Evolutionary conservation across 2,888 invertebrate species (phyloP).

Genomic region (Orthosia gothica): DNA sequence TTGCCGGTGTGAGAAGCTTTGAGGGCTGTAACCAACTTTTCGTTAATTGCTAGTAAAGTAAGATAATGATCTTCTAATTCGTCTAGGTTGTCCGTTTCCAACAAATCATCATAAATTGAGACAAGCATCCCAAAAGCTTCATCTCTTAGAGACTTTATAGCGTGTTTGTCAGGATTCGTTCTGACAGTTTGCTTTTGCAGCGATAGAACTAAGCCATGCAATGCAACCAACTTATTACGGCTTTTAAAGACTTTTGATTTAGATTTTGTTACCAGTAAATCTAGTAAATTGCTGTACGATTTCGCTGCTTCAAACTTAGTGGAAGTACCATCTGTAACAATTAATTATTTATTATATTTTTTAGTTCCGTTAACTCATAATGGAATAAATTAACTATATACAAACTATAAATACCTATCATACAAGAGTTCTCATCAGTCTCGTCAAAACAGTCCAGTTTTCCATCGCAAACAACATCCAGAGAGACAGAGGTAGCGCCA

Average conservation of each 20-base stretch:
- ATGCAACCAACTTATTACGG: slow-evolving; percentile 67
- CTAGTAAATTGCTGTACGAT: slow-evolving; percentile 73
- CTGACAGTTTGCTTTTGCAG: slow-evolving; percentile 72
- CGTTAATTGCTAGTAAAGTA: slow-evolving; percentile 75
- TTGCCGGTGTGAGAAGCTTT: slow-evolving; percentile 82
- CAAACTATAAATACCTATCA: slow-evolving; percentile 68
- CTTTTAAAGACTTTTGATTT: slow-evolving; percentile 66
- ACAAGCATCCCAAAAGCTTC: slow-evolving; percentile 72
- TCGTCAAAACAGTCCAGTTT: slow-evolving; percentile 86
- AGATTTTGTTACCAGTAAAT: slow-evolving; percentile 72
- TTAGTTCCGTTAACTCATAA: background rate
- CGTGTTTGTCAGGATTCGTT: slow-evolving; percentile 59
- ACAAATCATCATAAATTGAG: slow-evolving; percentile 74
- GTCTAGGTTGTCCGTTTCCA: slow-evolving; percentile 51
- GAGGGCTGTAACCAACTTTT: slow-evolving; percentile 78
- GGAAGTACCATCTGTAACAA: slow-evolving; percentile 69
- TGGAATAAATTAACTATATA: slow-evolving; percentile 4
- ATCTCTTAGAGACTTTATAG: slow-evolving; percentile 74
- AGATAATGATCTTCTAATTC: slow-evolving; percentile 73
- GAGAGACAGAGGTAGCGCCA: slow-evolving; percentile 69
- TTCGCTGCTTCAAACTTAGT: slow-evolving; percentile 77
- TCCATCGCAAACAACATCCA: slow-evolving; percentile 84
- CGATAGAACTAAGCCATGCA: slow-evolving; percentile 70
- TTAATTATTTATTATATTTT: background rate
- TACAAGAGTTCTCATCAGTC: slow-evolving; percentile 82